Evolutionary conservation across 2,888 invertebrate species (phyloP).

Genomic region (Seira ritae): DNA sequence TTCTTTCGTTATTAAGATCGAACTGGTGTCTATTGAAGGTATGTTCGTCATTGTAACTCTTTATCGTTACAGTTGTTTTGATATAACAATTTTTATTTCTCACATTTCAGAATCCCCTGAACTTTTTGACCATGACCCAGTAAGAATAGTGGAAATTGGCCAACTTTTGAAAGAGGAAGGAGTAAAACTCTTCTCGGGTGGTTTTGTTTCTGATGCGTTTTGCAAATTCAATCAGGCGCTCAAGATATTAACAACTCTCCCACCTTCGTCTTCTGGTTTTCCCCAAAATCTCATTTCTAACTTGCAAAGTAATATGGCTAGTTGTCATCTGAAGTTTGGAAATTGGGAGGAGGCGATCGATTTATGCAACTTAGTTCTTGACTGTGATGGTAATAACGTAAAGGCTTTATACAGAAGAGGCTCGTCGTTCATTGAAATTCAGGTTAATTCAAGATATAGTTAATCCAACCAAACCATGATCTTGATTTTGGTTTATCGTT

Average conservation of each 20-base stretch:
- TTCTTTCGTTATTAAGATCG: slow-evolving; percentile 14
- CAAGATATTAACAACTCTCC: slow-evolving; percentile 81
- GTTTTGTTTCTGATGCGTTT: slow-evolving; percentile 83
- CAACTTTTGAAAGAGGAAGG: slow-evolving; percentile 74
- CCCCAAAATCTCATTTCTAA: slow-evolving; percentile 81
- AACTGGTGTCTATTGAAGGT: slow-evolving; percentile 48
- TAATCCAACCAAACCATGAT: neutral
- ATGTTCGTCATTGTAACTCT: too few species aligned
- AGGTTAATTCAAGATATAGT: slow-evolving; percentile 67
- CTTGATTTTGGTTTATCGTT: too few species aligned
- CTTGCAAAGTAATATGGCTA: slow-evolving; percentile 88
- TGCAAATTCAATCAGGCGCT: slow-evolving; percentile 84
- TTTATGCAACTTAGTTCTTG: slow-evolving; percentile 79
- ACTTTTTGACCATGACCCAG: slow-evolving; percentile 39
- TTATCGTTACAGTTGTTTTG: too few species aligned
- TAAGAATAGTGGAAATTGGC: slow-evolving; percentile 49
- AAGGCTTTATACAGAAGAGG: slow-evolving; percentile 79
- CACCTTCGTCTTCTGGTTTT: slow-evolving; percentile 77
- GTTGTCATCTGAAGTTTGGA: slow-evolving; percentile 84
- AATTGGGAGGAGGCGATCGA: slow-evolving; percentile 82
- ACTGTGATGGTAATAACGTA: slow-evolving; percentile 76
- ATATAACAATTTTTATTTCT: too few species aligned
- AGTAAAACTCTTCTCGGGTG: slow-evolving; percentile 81
- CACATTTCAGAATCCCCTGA: slow-evolving; percentile 63
- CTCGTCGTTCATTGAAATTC: slow-evolving; percentile 76